Base-by-base conservation (phyloP, 2,888 invertebrate species). In the Cryptosula pallasiana region DNA sequence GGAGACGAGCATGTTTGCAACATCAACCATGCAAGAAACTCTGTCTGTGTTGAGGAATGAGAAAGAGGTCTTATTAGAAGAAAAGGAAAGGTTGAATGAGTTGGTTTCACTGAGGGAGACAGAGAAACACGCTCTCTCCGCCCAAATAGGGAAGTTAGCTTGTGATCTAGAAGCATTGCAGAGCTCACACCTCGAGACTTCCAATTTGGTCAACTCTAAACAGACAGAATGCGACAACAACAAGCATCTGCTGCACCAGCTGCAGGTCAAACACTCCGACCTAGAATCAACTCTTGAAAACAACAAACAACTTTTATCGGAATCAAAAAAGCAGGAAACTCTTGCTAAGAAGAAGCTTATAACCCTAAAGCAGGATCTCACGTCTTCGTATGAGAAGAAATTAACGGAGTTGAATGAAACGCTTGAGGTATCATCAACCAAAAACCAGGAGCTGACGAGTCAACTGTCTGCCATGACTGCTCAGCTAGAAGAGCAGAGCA, bases 401-500 rank as follows among this genome's bases (percentile, higher is more conserved):
- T 34, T 63, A n/a, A 34, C 25, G 20, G 3, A n/a, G 2, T 32
- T 63, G 29, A 63, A 63, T 63, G 63, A 63, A 13, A 25, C 63
- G 16, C 32, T 20, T 5, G 32, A 63, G 9, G 25, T 13, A 16
- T 27, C 27, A 13, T 2, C 13, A 32, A 16, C 13, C 29, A 9
- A 27, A 2, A 63, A 63, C 29, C 25, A 27, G 34, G 63, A 63
- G 13, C 63, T 63, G 13, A 5, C 25, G 63, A 2, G 5, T 29
- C 63, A 34, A 63, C 32, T 63, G 9, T 23, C n/a, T 25, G 25
- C 25, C 25, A n/a, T 25, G n/a, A 16, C 20, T 9, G 20, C 25
- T 57, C n/a, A 57, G 5, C 20, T 57, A 5, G 63, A 63, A 32
- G 63, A 63, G 63, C 13, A 57, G n/a, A 32, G 63, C 5, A 63